Conservation (phyloP, 2,888 invertebrate genomes). For the Andrena marginata region DNA sequence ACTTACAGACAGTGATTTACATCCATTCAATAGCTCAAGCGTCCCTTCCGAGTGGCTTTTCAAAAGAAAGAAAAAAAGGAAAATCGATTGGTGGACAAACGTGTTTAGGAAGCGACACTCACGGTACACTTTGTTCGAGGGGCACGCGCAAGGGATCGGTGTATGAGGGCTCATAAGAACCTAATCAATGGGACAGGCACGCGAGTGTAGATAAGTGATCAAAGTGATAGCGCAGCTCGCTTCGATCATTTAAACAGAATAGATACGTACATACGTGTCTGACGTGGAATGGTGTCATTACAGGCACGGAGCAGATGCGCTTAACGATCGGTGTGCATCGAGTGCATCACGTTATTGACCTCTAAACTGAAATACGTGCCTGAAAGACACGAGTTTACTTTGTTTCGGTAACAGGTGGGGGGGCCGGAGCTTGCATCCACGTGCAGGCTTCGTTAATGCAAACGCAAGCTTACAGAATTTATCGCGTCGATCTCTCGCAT, state of each 20-base stretch:
- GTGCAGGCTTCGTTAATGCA: background rate
- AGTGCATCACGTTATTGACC: constrained; percentile 42
- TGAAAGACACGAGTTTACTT: constrained; percentile 6
- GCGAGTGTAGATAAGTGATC: constrained; percentile 50
- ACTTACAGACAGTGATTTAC: background rate
- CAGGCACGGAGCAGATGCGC: constrained; percentile 33
- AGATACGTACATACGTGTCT: constrained; percentile 30
- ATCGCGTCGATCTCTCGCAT: background rate
- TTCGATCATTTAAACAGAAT: constrained; percentile 46
- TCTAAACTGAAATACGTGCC: constrained; percentile 24
- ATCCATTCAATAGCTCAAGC: background rate
- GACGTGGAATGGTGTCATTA: constrained; percentile 3
- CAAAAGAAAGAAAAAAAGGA: background rate
- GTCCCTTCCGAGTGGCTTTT: background rate
- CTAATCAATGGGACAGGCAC: constrained; percentile 51
- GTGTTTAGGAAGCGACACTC: constrained; percentile 24
- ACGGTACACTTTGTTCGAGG: constrained; percentile 10
- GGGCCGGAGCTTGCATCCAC: background rate
- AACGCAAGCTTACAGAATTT: background rate
- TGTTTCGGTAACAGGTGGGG: constrained; percentile 5
- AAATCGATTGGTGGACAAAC: constrained; percentile 4
- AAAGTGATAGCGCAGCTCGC: constrained; percentile 40
- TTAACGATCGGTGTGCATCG: constrained; percentile 31
- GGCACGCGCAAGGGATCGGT: constrained; percentile 31
- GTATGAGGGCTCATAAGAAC: constrained; percentile 24